phyloP scores from a whole-genome alignment of 2,888 invertebrate species.

The Phania funesta region DNA sequence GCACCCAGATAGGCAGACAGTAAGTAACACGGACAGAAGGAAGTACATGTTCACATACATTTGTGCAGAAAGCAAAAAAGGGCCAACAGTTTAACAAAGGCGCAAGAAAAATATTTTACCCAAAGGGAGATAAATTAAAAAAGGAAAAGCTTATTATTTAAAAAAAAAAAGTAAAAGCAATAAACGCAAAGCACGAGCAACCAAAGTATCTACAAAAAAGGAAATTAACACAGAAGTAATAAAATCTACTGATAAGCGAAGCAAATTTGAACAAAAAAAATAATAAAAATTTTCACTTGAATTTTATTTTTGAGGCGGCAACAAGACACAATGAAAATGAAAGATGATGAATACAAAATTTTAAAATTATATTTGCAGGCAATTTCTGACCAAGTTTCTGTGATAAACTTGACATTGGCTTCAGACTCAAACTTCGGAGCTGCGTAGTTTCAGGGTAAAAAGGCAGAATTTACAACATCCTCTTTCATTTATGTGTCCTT shows the following conservation, averaged over 20 bases:
- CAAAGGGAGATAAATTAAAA: slow-evolving; percentile 61
- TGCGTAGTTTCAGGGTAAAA: too few relatives aligned
- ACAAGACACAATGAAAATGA: neutral
- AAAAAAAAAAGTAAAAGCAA: slow-evolving; percentile 70
- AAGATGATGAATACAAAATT: too few relatives aligned
- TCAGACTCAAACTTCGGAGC: too few relatives aligned
- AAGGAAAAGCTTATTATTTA: slow-evolving; percentile 29
- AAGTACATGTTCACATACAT: slow-evolving; percentile 21
- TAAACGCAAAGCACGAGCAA: slow-evolving; percentile 49
- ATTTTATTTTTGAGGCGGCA: neutral
- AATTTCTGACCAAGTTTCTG: too few relatives aligned
- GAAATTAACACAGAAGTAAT: slow-evolving; percentile 77
- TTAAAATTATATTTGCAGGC: too few relatives aligned
- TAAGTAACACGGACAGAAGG: slow-evolving; percentile 11
- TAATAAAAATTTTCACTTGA: neutral
- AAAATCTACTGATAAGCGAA: slow-evolving; percentile 76
- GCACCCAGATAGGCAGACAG: slow-evolving; percentile 42
- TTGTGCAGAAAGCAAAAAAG: neutral
- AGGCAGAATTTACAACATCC: too few relatives aligned
- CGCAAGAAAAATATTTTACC: slow-evolving; percentile 59
- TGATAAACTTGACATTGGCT: too few relatives aligned
- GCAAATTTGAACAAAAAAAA: slow-evolving; percentile 44
- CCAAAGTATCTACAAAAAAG: slow-evolving; percentile 51
- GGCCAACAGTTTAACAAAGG: slow-evolving; percentile 31
- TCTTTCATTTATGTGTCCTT: too few relatives aligned